Evolutionary conservation across 2,888 invertebrate species (phyloP), one percentile per base, ranked within the genome.

Genomic region (Erebia aethiops): DNA sequence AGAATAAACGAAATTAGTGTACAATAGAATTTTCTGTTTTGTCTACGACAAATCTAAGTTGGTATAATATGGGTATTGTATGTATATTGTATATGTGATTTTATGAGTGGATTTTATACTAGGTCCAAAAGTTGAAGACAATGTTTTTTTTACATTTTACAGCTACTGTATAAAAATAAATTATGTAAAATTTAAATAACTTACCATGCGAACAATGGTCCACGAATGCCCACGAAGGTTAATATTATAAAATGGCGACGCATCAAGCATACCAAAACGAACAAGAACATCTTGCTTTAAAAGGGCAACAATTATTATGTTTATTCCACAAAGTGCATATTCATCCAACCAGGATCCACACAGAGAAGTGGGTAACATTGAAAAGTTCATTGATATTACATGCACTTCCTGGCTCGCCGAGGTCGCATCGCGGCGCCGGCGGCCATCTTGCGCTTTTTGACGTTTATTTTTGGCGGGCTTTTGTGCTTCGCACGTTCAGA

Each of bases 331-430:
- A 80, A 81, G 78, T 80, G 79, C 82, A 87, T 86, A 82, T 80
- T 82, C 80, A 70, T 72, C 70, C 79, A 76, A 84, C 80, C 87
- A 86, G 87, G 86, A 86, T 86, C 81, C 82, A 77, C 82, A 49
- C 76, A 74, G 78, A 82, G 81, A 86, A 90, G 82, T 85, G 86
- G 91, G 86, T 91, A 91, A 84, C 92, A 92, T 91, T 93, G 92
- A 92, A 87, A 81, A 90, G 92, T 91, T 93, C 92, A 81, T 92
- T 93, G 92, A 84, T 92, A 93, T 92, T 92, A 90, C 79, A 82
- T 88, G 90, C 90, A 92, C 92, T 93, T 93, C 92, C 92, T 92
- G 86, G 79, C 81, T 79, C 57, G 61, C 52, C 90, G 91, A 91
- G 92, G 92, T 80, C 91, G 76, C 70, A 16, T 80, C 80, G 77